These are phyloP conservation scores for Phymastichus coffea DNA, from an alignment of 1,140 invertebrate genomes.

Conservation along the genomic window DNA sequence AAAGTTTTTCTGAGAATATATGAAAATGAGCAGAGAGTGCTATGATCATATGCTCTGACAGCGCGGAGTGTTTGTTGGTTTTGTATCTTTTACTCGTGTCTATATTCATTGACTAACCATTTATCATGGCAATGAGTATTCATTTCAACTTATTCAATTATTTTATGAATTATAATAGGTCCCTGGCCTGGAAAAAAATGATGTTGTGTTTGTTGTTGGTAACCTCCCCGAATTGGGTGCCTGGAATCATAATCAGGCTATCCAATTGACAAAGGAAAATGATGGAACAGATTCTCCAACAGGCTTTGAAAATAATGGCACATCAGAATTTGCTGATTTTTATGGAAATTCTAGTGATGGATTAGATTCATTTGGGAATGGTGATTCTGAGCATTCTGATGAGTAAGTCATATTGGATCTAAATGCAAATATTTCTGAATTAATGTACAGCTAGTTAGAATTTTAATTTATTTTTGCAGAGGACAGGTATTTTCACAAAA, in stretches of 20 bases:
- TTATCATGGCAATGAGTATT: too few relatives aligned
- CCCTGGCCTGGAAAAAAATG: constrained; percentile 49
- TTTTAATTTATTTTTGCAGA: constrained; percentile 34
- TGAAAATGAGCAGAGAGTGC: too few relatives aligned
- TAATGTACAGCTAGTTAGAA: neutral
- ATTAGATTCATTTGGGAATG: constrained; percentile 37
- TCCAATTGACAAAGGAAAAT: constrained; percentile 48
- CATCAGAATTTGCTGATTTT: constrained; percentile 37
- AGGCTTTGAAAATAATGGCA: constrained; percentile 42
- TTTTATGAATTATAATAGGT: constrained; percentile 37
- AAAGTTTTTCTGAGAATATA: too few relatives aligned
- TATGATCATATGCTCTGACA: too few relatives aligned
- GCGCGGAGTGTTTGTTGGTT: too few relatives aligned
- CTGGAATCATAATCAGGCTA: constrained; percentile 54
- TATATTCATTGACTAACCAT: too few relatives aligned
- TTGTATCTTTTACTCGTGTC: too few relatives aligned
- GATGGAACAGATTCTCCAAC: constrained; percentile 37
- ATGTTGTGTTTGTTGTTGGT: constrained; percentile 51
- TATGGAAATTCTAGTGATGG: constrained; percentile 34
- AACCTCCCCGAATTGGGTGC: constrained; percentile 53
- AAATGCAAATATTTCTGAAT: too few relatives aligned
- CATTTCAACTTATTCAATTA: too few relatives aligned
- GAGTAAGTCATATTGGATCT: constrained; percentile 39
- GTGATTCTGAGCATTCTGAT: constrained; percentile 34
- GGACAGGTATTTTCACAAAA: constrained; percentile 49